Evolutionary conservation across 30 jellyfish, hydroid and myxozoan genomes (phyloP).

Genomic region (Haliclystus octoradiatus): DNA sequence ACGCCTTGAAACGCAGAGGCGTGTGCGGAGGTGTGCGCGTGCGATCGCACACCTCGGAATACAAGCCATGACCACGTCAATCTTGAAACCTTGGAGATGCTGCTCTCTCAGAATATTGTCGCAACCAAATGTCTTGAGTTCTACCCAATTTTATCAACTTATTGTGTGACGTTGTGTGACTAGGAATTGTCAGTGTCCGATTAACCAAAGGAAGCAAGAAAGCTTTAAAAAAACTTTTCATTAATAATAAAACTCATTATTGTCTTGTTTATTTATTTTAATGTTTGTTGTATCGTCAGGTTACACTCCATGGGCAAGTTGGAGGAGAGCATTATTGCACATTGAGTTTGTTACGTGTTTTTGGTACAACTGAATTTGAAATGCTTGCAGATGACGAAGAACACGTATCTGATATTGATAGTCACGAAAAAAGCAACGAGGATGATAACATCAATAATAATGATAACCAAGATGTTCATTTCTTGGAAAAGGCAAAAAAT

Average conservation of each 20-base stretch:
- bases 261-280: not conserved
- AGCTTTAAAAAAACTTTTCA: not conserved
- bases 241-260: too few relatives aligned
- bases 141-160: too few relatives aligned
- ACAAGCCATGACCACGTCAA: too few relatives aligned
- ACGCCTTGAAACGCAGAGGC: too few relatives aligned
- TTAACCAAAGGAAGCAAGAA: too few relatives aligned
- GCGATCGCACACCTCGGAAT: too few relatives aligned
- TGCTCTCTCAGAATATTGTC: too few relatives aligned
- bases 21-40: too few relatives aligned
- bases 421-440: conserved; percentile 16
- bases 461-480: conserved; percentile 7
- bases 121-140: too few relatives aligned
- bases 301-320: conserved; percentile 66
- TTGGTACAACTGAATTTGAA: conserved; percentile 96
- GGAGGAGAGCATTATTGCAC: conserved; percentile 99
- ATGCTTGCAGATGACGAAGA: conserved; percentile 58
- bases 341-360: conserved; percentile 82
- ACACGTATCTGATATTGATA: conserved; percentile 26
- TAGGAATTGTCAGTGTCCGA: too few relatives aligned
- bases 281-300: conserved; percentile 13
- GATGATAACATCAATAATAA: conserved; percentile 3
- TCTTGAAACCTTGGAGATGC: too few relatives aligned
- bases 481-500: conserved; percentile 68
- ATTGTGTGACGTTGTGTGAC: too few relatives aligned